Base-by-base conservation (phyloP, 1,140 invertebrate genomes). In the Drosophila sturtevanti region DNA sequence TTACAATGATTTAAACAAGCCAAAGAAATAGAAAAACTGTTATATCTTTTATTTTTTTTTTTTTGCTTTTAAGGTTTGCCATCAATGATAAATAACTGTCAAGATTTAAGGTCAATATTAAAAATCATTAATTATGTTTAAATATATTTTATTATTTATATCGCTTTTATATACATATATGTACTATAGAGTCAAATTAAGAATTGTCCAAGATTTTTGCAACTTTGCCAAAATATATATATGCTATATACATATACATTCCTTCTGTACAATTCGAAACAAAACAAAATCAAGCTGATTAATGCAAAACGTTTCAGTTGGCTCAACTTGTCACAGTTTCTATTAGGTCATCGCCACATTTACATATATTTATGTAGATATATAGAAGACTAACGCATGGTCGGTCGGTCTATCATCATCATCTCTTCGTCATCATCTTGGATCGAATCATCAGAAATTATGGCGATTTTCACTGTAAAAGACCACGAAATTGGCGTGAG, bases 331-430 rank as follows among this genome's bases (percentile, higher is more conserved):
- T 84, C 84, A 89, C 79, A 80, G 76, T 73, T 84, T 82, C 79
- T 72, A 87, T 87, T 87, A 87, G 84, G 84, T 89, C 79, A 87
- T 89, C 84, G 73, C 72, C 77, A 41, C 35, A 87, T 85, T 85
- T 85, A 79, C 81, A 78, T 85, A 75, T 65, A 48, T 31, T 1
- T 31, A 3, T 31, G 6, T 31, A 31, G 63, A 82, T 77, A 68
- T 63, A 44, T 21, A 48, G 41, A 7, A 48, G 44, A 81, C 44
- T 81, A 74, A 35, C 71, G 77, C 68, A 51, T 56, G 63, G 66
- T 63, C 51, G 78, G 74, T 63, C 69, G n/a, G n/a, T n/a, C n/a
- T n/a, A 71, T 14, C 18, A 21, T 21, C 59, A 70, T 64, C 37
- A 12, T 62, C 12, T 14, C 37, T 7, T 48, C 44, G 44, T 34